A percentile compares a stretch with the other conserved stretches of the same genome.
Evolutionary conservation across 2,888 invertebrate species (phyloP).

Genomic region (Rhingia rostrata): DNA sequence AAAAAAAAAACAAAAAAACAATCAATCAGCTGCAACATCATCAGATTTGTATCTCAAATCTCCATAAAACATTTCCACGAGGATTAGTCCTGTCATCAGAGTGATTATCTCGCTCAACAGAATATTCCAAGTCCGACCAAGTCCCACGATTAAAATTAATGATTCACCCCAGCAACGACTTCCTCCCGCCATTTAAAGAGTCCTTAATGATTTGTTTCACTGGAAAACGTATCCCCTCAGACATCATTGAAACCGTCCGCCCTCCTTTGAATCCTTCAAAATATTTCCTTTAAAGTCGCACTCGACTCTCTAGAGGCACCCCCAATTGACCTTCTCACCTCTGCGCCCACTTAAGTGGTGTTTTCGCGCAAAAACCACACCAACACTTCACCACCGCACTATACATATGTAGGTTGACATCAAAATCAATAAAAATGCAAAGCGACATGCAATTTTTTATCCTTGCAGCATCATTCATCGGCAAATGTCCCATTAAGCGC

Average conservation of each 20-base stretch:
- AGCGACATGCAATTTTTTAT: conserved; percentile 62
- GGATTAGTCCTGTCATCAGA: too few species aligned
- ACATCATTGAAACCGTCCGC: conserved; percentile 6
- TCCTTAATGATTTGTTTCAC: neutral
- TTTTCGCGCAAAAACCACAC: neutral
- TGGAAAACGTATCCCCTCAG: neutral
- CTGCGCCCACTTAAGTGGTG: conserved; percentile 9
- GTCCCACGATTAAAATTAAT: too few species aligned
- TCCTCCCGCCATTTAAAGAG: neutral
- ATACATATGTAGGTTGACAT: neutral
- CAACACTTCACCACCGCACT: neutral
- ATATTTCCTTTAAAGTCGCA: conserved; percentile 12
- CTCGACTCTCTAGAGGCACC: neutral
- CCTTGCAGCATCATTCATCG: conserved; percentile 62
- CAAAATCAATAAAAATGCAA: conserved; percentile 64
- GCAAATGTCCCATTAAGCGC: conserved; percentile 58
- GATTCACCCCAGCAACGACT: too few species aligned
- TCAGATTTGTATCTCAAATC: too few species aligned
- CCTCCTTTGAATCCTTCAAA: neutral
- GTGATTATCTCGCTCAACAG: too few species aligned
- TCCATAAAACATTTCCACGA: too few species aligned
- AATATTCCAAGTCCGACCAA: too few species aligned
- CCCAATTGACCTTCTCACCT: conserved; percentile 26
- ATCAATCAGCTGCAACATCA: too few species aligned
- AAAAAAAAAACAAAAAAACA: too few species aligned